These are phyloP conservation scores for Myiotriccus ornatus DNA, from an alignment of 2,797 vertebrate species.

Conservation along the genomic window DNA sequence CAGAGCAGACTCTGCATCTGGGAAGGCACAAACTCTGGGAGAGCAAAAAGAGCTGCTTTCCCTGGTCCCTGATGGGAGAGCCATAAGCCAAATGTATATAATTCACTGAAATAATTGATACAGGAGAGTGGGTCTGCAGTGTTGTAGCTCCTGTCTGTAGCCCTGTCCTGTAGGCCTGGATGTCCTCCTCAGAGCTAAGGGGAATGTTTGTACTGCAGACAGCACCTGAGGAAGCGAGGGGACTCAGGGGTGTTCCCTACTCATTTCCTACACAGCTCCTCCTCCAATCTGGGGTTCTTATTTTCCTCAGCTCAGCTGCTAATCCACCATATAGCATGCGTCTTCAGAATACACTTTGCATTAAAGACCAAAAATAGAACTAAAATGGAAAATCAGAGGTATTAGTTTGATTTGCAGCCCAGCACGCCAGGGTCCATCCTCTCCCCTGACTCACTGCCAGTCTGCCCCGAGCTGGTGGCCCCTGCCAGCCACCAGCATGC, in stretches of 20 bases:
- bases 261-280: neutral
- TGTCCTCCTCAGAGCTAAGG: neutral
- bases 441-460: accelerated
- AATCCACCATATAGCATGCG: neutral
- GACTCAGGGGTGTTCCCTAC: neutral
- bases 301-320: neutral
- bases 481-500: neutral
- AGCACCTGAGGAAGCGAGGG: neutral
- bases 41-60: neutral
- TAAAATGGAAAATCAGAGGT: neutral
- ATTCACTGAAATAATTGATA: neutral
- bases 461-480: neutral
- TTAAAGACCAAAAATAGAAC: neutral
- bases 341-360: neutral
- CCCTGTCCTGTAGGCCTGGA: neutral
- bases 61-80: neutral
- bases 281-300: neutral
- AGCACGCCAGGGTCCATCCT: neutral
- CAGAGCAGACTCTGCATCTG: neutral
- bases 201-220: neutral
- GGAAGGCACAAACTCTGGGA: neutral
- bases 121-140: neutral
- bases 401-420: neutral
- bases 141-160: neutral
- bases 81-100: neutral